Percentiles rank a stretch among this genome's conserved stretches.
Conservation (phyloP, 2,113 vertebrate species). For the Scytalopus superciliaris region DNA sequence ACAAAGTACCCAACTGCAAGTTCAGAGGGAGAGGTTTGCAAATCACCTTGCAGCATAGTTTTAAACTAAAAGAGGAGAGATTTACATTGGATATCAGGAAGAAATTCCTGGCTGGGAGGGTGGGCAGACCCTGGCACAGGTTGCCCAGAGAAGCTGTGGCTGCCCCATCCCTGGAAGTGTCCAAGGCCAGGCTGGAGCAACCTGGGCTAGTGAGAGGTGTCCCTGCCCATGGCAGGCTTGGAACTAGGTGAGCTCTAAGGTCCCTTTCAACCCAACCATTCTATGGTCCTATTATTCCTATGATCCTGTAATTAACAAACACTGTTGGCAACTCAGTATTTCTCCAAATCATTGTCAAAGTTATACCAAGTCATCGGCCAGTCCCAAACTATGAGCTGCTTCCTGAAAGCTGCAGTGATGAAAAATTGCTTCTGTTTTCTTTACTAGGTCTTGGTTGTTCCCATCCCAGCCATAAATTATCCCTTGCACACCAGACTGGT, state of each 20-base stretch:
- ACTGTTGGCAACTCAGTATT: background rate
- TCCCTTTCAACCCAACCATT: background rate
- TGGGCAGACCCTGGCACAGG: accelerated
- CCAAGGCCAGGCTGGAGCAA: accelerated
- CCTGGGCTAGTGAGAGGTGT: accelerated
- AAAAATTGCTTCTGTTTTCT: background rate
- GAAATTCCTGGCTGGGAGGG: background rate
- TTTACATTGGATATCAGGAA: background rate
- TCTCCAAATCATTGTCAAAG: background rate
- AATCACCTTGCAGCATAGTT: background rate
- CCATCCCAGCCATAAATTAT: background rate
- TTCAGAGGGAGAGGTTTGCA: background rate
- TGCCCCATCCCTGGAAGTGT: background rate
- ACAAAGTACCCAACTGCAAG: accelerated
- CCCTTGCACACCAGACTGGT: background rate
- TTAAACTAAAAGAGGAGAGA: background rate
- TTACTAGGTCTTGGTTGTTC: background rate
- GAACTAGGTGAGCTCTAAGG: background rate
- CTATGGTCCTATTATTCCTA: background rate
- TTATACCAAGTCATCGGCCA: background rate
- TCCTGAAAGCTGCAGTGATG: background rate
- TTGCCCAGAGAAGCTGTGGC: background rate
- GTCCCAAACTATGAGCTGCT: background rate
- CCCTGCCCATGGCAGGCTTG: background rate
- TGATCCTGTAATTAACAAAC: background rate